Evolutionary conservation across 2,113 vertebrate species (phyloP).

Genomic region (Trogon surrucura): DNA sequence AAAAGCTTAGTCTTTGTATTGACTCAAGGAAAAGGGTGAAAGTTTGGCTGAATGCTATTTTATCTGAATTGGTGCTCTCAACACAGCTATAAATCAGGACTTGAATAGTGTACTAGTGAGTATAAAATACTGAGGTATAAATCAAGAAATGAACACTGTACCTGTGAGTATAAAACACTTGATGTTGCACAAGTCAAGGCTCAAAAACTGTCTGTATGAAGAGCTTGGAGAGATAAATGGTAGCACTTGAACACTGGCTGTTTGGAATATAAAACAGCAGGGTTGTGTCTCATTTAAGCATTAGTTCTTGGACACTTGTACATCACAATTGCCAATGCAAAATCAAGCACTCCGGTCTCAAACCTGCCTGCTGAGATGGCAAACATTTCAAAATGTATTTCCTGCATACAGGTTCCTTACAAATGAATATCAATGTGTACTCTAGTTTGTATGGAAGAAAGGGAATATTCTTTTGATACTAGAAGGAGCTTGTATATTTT

Average conservation of each 20-base stretch:
- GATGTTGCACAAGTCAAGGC: conserved; percentile 35
- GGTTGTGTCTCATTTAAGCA: background rate
- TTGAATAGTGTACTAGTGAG: background rate
- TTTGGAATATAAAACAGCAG: conserved; percentile 16
- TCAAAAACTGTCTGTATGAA: conserved; percentile 17
- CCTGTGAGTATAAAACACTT: conserved; percentile 64
- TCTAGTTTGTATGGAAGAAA: background rate
- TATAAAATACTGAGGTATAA: conserved; percentile 43
- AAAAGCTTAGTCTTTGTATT: background rate
- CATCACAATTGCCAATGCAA: background rate
- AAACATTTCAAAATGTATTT: background rate
- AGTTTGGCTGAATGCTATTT: conserved; percentile 34
- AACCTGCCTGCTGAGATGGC: background rate
- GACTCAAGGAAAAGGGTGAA: background rate
- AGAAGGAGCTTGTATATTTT: background rate
- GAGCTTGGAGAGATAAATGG: conserved; percentile 53
- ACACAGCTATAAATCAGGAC: conserved; percentile 35
- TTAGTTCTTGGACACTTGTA: background rate
- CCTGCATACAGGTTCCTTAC: background rate
- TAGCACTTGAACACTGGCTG: background rate
- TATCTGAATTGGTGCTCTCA: conserved; percentile 50
- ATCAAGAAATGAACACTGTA: conserved; percentile 44
- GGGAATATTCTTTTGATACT: background rate
- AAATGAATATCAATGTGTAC: background rate
- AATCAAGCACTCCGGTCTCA: background rate